These are phyloP conservation scores for Siniperca scherzeri DNA, from an alignment of 2,797 vertebrate genomes.

Conservation along the genomic window DNA sequence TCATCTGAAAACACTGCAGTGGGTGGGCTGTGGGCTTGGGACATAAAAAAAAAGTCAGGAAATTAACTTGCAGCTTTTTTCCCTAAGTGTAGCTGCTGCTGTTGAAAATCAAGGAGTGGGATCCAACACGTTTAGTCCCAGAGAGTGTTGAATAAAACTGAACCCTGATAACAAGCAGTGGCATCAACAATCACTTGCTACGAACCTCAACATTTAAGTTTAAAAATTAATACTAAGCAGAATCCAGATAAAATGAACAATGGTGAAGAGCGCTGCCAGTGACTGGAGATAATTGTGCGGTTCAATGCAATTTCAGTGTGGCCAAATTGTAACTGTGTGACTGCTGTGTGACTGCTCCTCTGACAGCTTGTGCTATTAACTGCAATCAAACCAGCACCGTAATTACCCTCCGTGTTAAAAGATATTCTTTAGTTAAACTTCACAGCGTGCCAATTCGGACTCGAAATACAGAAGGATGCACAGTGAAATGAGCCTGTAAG, in stretches of 20 bases:
- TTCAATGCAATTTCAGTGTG: slow-evolving; percentile 67
- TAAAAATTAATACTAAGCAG: slow-evolving; percentile 14
- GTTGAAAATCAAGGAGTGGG: slow-evolving; percentile 35
- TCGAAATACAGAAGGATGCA: slow-evolving; percentile 39
- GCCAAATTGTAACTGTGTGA: slow-evolving; percentile 71
- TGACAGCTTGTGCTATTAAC: slow-evolving; percentile 74
- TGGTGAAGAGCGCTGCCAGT: slow-evolving; percentile 39
- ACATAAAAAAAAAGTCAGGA: slow-evolving; percentile 42
- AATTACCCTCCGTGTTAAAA: slow-evolving; percentile 77
- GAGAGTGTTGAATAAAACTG: slow-evolving; percentile 9
- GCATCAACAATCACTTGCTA: slow-evolving; percentile 25
- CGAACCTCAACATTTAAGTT: slow-evolving; percentile 26
- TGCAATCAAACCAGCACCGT: slow-evolving; percentile 70
- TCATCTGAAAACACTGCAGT: slow-evolving; percentile 56
- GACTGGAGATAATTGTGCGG: slow-evolving; percentile 64
- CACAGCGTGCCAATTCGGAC: slow-evolving; percentile 50
- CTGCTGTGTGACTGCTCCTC: slow-evolving; percentile 67
- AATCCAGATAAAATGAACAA: slow-evolving; percentile 36
- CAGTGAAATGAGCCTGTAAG: slow-evolving; percentile 49
- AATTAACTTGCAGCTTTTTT: slow-evolving; percentile 53
- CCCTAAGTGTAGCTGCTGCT: slow-evolving; percentile 16
- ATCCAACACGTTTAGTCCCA: neutral
- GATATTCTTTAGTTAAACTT: slow-evolving; percentile 74
- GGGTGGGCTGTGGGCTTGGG: slow-evolving; percentile 76
- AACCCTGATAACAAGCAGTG: neutral